Base-by-base conservation (phyloP, 2,888 invertebrate species). In the Drosophila setosimentum region DNA sequence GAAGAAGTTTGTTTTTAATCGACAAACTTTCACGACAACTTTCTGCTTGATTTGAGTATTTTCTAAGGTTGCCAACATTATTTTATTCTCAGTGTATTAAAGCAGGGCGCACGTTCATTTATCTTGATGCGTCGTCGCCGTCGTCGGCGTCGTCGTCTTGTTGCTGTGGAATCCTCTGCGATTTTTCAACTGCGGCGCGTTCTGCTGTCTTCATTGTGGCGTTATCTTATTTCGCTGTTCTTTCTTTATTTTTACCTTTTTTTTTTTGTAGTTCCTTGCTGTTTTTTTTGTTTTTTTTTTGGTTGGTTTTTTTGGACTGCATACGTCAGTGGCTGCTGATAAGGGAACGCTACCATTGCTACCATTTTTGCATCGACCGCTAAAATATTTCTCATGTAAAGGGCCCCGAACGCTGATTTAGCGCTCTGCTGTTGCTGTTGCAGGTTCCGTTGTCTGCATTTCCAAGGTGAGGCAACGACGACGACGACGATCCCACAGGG, bases 121-220 rank as follows among this genome's bases (percentile, higher is more conserved):
- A 86, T 86, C 85, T 86, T 86, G 85, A 89, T 89, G 73, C 69
- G 78, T 69, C 76, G 59, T 48, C 48, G 51, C 59, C 27, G 16
- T 72, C 76, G 59, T 48, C 45, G 53, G 58, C 24, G 16, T 57
- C 55, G 24, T 59, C 58, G 68, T 68, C 48, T 37, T 70, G 51
- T 35, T 55, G 37, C 10, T 58, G 68, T 53, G 72, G 77, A 63
- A 67, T 72, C 78, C 60, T 33, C 65, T 40, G 76, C 62, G 82
- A 87, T 87, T 87, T 87, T 83, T 87, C 90, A 87, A 90, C 80
- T 71, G 89, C 89, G 87, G 89, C 90, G 89, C 87, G 90, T 90
- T 88, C 73, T 90, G 82, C 90, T 87, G 87, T 88, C 87, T 87
- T 90, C 77, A 88, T 86, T 88, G 84, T 84, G 90, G 89, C 89